Conservation (phyloP, 2,797 vertebrate genomes). For the Taeniopygia guttata region DNA sequence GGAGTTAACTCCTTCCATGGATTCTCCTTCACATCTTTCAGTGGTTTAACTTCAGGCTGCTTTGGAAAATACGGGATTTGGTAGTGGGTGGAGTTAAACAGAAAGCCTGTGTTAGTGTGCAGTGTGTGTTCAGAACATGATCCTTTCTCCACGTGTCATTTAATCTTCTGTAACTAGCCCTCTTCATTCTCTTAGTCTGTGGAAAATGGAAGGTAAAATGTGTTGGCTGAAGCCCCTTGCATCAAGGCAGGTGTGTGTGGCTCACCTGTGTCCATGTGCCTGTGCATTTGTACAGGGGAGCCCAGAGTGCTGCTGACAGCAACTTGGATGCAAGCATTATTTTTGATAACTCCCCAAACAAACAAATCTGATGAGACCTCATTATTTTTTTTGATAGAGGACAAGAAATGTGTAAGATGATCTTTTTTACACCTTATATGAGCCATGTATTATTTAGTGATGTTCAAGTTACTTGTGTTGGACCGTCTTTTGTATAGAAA, state of each 20-base stretch:
- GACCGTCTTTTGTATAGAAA: neutral
- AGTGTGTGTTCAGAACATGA: neutral
- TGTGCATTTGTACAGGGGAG: neutral
- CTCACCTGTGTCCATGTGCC: neutral
- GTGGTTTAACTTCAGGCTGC: neutral
- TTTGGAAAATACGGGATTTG: neutral
- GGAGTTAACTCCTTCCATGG: slow-evolving; percentile 19
- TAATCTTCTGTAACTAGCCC: slow-evolving; percentile 19
- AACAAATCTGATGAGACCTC: neutral
- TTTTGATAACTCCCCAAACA: neutral
- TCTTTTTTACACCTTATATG: neutral
- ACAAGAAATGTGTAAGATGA: neutral
- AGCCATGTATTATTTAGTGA: neutral
- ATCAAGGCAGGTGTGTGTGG: neutral
- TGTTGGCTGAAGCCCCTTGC: neutral
- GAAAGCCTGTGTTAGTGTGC: neutral
- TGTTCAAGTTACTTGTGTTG: neutral
- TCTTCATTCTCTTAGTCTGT: neutral
- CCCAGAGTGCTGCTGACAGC: neutral
- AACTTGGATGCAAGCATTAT: neutral
- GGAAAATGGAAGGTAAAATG: neutral
- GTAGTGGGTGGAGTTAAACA: neutral
- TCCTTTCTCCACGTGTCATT: neutral
- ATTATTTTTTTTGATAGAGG: neutral
- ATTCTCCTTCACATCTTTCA: neutral